Evolutionary conservation across 2,888 invertebrate genomes (phyloP).

Genomic region (Barypeithes pellucidus): DNA sequence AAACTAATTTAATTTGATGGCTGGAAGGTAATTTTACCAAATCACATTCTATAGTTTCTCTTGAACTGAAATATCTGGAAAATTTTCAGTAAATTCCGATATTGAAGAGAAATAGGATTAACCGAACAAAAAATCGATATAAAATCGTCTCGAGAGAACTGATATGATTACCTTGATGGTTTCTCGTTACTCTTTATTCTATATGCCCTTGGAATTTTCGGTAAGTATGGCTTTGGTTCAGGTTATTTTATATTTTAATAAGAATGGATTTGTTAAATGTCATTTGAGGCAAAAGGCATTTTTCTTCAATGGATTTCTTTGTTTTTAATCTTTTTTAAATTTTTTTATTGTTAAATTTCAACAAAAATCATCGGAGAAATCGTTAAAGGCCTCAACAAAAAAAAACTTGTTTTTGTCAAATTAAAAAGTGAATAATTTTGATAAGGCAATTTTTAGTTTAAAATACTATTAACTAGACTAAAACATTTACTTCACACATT

Average conservation of each 20-base stretch:
- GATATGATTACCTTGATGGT: conserved; percentile 13
- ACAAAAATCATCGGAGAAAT: too few species aligned
- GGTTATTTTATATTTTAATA: not conserved
- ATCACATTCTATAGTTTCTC: not conserved
- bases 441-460: too few species aligned
- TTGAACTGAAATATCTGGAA: not conserved
- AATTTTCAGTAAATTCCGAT: not conserved
- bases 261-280: not conserved
- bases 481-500: too few species aligned
- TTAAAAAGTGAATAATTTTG: too few species aligned
- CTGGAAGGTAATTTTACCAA: not conserved
- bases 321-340: too few species aligned
- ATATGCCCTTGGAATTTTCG: not conserved
- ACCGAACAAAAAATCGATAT: conserved; percentile 15
- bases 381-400: too few species aligned
- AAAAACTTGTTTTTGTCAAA: too few species aligned
- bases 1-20: too few species aligned
- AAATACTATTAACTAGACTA: too few species aligned
- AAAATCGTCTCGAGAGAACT: conserved; percentile 7
- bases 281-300: too few species aligned
- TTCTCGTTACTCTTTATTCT: conserved; percentile 10
- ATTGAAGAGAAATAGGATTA: conserved; percentile 11
- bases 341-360: too few species aligned
- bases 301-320: too few species aligned
- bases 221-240: conserved; percentile 3